Percentiles rank a stretch among this genome's conserved stretches.
Conservation (phyloP, 2,113 vertebrate genomes). For the Dromiciops gliroides region DNA sequence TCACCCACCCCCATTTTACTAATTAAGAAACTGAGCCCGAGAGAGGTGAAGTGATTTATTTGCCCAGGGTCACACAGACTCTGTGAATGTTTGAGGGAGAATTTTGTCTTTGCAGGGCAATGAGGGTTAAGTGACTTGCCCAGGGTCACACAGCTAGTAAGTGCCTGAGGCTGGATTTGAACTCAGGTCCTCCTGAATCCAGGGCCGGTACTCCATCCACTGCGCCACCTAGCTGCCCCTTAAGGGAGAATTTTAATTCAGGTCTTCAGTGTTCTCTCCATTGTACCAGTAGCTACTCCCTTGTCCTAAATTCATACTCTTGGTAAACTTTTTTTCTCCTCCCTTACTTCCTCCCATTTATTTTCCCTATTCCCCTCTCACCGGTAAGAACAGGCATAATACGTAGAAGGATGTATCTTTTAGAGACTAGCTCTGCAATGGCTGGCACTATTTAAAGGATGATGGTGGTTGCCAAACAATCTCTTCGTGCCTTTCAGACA, state of each 20-base stretch:
- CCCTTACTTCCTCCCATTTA: constrained; percentile 43
- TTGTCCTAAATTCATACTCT: constrained; percentile 48
- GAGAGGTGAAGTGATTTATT: background rate
- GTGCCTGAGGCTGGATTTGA: too few species aligned
- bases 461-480: background rate
- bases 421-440: background rate
- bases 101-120: too few species aligned
- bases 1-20: background rate
- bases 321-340: constrained; percentile 42
- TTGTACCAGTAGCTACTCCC: background rate
- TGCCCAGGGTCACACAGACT: background rate
- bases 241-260: too few species aligned
- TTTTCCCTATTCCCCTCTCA: background rate
- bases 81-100: background rate
- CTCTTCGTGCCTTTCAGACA: background rate
- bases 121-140: too few species aligned
- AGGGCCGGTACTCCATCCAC: too few species aligned
- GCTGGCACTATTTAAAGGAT: background rate
- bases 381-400: background rate
- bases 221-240: too few species aligned
- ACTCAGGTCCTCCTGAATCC: too few species aligned
- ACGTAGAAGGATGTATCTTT: background rate
- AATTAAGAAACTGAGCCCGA: background rate
- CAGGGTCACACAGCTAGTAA: too few species aligned
- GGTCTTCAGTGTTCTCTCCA: too few species aligned